These are phyloP conservation scores for Melanerpes aurifrons DNA, from an alignment of 2,113 vertebrate species.

Conservation along the genomic window DNA sequence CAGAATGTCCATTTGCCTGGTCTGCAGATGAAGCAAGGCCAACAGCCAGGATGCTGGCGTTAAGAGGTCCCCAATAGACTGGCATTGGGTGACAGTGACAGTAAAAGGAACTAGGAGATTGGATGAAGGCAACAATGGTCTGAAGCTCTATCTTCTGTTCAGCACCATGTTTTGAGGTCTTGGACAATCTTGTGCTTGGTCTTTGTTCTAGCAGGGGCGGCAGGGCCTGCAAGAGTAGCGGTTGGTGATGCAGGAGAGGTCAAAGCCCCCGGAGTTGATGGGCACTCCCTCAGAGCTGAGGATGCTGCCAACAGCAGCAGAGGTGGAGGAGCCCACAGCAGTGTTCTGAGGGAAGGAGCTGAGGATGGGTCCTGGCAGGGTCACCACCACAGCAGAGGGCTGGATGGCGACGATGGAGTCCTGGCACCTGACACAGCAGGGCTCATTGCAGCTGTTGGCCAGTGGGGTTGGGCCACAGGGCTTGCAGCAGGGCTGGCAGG, in stretches of 20 bases:
- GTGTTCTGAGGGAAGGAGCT: too few species aligned
- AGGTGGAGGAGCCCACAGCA: too few species aligned
- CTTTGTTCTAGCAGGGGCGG: not conserved
- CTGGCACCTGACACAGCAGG: too few species aligned
- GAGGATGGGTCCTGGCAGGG: too few species aligned
- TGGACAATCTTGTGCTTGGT: not conserved
- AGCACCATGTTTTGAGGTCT: not conserved
- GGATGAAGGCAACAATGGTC: not conserved
- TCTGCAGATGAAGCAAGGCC: not conserved
- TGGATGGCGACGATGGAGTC: too few species aligned
- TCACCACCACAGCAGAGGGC: too few species aligned
- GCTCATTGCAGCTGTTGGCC: too few species aligned
- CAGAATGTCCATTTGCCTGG: not conserved
- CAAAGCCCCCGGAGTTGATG: not conserved
- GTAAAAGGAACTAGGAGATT: not conserved
- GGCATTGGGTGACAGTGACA: not conserved
- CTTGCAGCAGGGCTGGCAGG: too few species aligned
- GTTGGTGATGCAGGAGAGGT: not conserved
- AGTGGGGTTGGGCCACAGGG: too few species aligned
- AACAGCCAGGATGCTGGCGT: too few species aligned
- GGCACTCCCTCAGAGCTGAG: not conserved
- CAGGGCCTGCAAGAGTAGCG: not conserved
- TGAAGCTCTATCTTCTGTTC: not conserved
- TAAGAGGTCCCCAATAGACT: not conserved
- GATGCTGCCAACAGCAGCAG: not conserved